phyloP scores from a whole-genome alignment of 1,140 invertebrate species.

The Acromyrmex echinatior region DNA sequence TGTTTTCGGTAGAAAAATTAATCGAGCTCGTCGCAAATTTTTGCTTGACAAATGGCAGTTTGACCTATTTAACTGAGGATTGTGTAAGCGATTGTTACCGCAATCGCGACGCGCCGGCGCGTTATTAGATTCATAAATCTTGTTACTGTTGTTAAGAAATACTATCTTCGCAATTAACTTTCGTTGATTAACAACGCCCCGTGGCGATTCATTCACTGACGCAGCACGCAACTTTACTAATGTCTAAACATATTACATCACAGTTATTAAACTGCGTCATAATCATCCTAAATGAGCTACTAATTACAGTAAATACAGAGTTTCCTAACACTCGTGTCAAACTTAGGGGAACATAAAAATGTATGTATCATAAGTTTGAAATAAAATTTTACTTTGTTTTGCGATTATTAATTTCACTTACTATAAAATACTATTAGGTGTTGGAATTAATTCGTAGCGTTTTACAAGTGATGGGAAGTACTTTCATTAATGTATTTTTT shows the following conservation, averaged over 20 bases:
- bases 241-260: conserved; percentile 3
- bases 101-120: neutral
- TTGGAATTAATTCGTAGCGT: no score
- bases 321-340: neutral
- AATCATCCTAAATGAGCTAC: neutral
- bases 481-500: no score
- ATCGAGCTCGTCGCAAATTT: neutral
- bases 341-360: neutral
- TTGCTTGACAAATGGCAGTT: conserved; percentile 12
- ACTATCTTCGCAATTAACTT: conserved; percentile 24
- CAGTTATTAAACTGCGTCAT: neutral
- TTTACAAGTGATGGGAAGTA: no score
- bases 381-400: neutral
- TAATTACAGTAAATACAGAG: conserved; percentile 6
- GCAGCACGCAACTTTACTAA: conserved; percentile 8
- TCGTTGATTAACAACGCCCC: neutral
- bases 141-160: conserved; percentile 26
- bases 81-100: conserved; percentile 4
- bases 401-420: neutral
- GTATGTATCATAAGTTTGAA: neutral
- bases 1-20: conserved; percentile 22
- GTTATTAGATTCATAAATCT: conserved; percentile 39
- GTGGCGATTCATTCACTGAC: neutral
- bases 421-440: neutral
- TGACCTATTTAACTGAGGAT: conserved; percentile 2